phyloP scores from a whole-genome alignment of 2,113 vertebrate genomes.

The Lethenteron reissneri region DNA sequence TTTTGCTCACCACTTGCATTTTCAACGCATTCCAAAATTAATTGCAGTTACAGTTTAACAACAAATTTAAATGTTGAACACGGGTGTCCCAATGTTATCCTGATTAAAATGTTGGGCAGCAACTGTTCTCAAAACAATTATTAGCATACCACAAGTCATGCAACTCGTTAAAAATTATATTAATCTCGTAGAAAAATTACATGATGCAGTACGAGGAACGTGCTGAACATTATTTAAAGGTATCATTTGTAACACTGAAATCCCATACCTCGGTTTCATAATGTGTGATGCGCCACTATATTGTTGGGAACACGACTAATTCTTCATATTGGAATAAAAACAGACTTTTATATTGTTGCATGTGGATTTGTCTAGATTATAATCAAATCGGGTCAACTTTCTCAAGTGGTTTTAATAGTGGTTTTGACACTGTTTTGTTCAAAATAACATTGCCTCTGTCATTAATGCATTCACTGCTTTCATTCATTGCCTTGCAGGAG shows the following conservation, averaged over 20 bases:
- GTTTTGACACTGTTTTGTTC: constrained; percentile 8
- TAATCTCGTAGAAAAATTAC: too few relatives aligned
- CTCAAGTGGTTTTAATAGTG: neutral
- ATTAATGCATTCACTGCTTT: constrained; percentile 11
- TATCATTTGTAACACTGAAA: too few relatives aligned
- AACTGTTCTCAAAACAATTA: neutral
- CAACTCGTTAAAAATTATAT: neutral
- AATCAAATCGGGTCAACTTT: neutral
- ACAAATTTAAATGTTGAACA: neutral
- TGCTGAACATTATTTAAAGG: too few relatives aligned
- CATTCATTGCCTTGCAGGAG: constrained; percentile 32
- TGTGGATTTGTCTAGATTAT: neutral
- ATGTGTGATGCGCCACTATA: too few relatives aligned
- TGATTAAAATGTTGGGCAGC: neutral
- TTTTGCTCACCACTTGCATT: too few relatives aligned
- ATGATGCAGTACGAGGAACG: too few relatives aligned
- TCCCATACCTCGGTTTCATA: too few relatives aligned
- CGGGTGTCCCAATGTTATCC: neutral
- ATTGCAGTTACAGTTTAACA: neutral
- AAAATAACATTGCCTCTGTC: constrained; percentile 7
- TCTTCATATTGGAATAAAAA: neutral
- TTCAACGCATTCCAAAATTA: neutral
- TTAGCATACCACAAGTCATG: neutral
- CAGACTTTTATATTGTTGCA: neutral
- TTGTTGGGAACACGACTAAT: too few relatives aligned